Evolutionary conservation across 2,797 vertebrate genomes (phyloP), one percentile per base, ranked within the genome.

Genomic region (Gymnothorax javanicus): DNA sequence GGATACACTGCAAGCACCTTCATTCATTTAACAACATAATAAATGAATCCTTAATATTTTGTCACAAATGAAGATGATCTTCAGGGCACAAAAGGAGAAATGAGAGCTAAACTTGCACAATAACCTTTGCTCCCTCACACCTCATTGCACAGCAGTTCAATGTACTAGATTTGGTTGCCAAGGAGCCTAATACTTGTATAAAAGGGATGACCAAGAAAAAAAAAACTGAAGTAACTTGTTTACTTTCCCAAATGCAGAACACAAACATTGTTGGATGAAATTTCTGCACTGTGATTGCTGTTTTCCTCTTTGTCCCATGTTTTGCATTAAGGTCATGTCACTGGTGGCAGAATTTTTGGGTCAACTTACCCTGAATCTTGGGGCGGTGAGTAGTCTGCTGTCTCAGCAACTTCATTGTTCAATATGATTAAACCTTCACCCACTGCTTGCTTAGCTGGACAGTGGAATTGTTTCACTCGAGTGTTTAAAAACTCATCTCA

Each of bases 331-430:
- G 57, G 86, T 91, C 93, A 97, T 99, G 98, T 91, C 98, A 23
- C 86, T 98, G 90, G 96, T 99, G 84, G 94, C 97, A 0, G 97
- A 98, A 89, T 98, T 97, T 87, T 94, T 99, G 87, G 96, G 97
- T 92, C 97, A 98, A 87, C 97, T 99, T 89, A 95, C 93, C 89
- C 94, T 99, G 89, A 97, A 97, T 91, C 0, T 91, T n/a, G 94
- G 95, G 85, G 96, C 94, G 92, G 98, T 99, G 96, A 97, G 94
- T 83, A 62, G 7, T 12, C 64, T 69, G 64, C 64, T 2, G 6
- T 12, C 20, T n/a, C 50, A 56, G 77, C 77, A n/a, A 43, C 17
- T 54, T 54, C 23, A 56, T 23, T 56, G 6, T 56, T 81, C 17
- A 56, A n/a, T 23, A 7, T 20, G 77, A 54, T n/a, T n/a, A 81